These are phyloP conservation scores for Drosophila ficusphila DNA, from an alignment of 1,140 invertebrate genomes.

Conservation along the genomic window DNA sequence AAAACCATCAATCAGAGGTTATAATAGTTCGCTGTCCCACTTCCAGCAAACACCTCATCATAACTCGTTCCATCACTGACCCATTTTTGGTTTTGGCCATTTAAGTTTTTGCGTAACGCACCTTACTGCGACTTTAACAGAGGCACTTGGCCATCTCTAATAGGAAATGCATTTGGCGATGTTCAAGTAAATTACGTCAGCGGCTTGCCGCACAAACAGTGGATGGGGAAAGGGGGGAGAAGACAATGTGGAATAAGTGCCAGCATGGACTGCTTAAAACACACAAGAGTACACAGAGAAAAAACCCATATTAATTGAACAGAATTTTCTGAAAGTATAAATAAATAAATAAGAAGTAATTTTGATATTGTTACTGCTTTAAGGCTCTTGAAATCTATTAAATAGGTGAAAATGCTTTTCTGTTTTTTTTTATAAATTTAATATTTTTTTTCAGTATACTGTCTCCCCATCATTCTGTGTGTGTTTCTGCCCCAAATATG, in stretches of 20 bases:
- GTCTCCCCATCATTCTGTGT: conserved; percentile 1
- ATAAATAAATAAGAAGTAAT: neutral
- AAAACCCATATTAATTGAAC: neutral
- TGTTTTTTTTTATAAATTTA: neutral
- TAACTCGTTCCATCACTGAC: conserved; percentile 16
- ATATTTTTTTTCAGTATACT: conserved; percentile 1
- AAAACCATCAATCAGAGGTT: neutral
- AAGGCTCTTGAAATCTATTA: too few species aligned
- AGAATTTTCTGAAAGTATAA: neutral
- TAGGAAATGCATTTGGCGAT: conserved; percentile 70
- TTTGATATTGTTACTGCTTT: too few species aligned
- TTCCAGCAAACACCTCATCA: neutral
- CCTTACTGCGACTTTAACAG: conserved; percentile 16
- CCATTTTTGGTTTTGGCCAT: conserved; percentile 37
- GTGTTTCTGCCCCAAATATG: conserved; percentile 61
- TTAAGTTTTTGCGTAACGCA: conserved; percentile 38
- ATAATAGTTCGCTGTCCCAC: neutral
- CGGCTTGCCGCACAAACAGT: conserved; percentile 54
- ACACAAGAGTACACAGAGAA: conserved; percentile 40
- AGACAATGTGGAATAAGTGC: conserved; percentile 59
- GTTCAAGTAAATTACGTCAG: conserved; percentile 76
- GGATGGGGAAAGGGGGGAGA: neutral
- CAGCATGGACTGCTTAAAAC: conserved; percentile 69
- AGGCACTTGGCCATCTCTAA: conserved; percentile 43
- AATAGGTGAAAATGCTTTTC: too few species aligned